These are phyloP conservation scores for Albula goreensis DNA, from an alignment of 2,113 vertebrate species.

Conservation along the genomic window DNA sequence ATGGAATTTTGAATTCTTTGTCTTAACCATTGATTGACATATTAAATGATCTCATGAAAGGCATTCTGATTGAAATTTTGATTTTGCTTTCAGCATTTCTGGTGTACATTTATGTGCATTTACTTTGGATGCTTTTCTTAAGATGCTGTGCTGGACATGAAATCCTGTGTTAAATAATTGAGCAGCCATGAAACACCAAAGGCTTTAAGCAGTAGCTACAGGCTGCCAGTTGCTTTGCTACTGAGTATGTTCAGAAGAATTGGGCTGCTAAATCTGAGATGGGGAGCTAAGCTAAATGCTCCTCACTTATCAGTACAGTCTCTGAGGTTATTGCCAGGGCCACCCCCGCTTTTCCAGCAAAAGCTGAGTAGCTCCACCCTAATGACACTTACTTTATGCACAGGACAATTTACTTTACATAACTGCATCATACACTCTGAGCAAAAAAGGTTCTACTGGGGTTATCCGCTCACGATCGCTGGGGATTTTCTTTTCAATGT, in stretches of 20 bases:
- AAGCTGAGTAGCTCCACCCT: background rate
- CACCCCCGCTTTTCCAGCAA: background rate
- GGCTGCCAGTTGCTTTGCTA: background rate
- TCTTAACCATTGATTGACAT: background rate
- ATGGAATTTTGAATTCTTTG: background rate
- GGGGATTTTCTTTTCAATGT: too few species aligned
- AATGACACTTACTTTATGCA: too few species aligned
- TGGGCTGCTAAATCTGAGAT: background rate
- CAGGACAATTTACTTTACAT: too few species aligned
- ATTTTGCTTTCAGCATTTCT: too few species aligned
- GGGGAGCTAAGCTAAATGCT: background rate
- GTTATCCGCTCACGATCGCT: too few species aligned
- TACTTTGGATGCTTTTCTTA: slow-evolving; percentile 1
- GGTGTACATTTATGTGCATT: background rate
- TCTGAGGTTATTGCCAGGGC: background rate
- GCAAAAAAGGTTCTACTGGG: too few species aligned
- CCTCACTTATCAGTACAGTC: background rate
- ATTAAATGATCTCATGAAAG: too few species aligned
- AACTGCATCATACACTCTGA: too few species aligned
- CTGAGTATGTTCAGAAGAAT: background rate
- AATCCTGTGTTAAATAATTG: slow-evolving; percentile 6
- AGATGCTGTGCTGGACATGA: slow-evolving; percentile 12
- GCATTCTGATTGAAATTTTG: too few species aligned
- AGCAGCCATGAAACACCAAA: slow-evolving; percentile 8
- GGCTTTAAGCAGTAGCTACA: background rate